Evolutionary conservation across 2,888 invertebrate species (phyloP), one percentile per base, ranked within the genome.

Genomic region (Leucoma salicis): DNA sequence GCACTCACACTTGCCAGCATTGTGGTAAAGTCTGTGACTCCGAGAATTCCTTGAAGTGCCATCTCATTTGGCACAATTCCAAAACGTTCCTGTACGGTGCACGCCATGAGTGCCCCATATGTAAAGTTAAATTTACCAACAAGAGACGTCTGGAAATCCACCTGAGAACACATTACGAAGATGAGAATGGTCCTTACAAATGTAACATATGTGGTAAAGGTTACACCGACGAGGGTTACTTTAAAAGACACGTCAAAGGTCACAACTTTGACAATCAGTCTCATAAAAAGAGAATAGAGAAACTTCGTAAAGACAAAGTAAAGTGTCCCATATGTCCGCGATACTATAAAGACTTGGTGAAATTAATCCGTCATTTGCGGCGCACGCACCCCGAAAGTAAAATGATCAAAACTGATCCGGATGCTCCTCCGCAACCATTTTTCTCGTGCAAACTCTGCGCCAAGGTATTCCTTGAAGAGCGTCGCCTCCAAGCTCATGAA

Each of bases 181-280:
- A 91, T 47, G 84, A 86, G 0, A 86, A 90, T 15, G 90, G 85
- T 0, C 91, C 91, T 0, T 91, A 64, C 63, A 88, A 90, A 37
- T 92, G 91, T 49, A 66, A 69, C 2, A 68, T 90, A 1, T 92
- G 91, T 52, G 85, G 85, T 5, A 91, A 91, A 48, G 89, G 86
- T 0, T 91, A 79, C 67, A 91, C 82, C 2, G 90, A 90, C 21
- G 90, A 91, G 43, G 81, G 82, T 3, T 91, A 90, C 57, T 78
- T 74, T 53, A 79, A 79, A 27, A 78, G 78, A 4, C 92, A 92
- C 39, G 57, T 88, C 2, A 91, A 91, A 49, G 89, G 91, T 1
- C 92, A 92, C 62, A 91, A 89, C 48, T 88, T 90, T 37, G 87
- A 87, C 45, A 63, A 85, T 49, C 77, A 77, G 25, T 78, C 78